These are phyloP conservation scores for Petrolisthes manimaculis DNA, from an alignment of 2,888 invertebrate species.

Conservation along the genomic window DNA sequence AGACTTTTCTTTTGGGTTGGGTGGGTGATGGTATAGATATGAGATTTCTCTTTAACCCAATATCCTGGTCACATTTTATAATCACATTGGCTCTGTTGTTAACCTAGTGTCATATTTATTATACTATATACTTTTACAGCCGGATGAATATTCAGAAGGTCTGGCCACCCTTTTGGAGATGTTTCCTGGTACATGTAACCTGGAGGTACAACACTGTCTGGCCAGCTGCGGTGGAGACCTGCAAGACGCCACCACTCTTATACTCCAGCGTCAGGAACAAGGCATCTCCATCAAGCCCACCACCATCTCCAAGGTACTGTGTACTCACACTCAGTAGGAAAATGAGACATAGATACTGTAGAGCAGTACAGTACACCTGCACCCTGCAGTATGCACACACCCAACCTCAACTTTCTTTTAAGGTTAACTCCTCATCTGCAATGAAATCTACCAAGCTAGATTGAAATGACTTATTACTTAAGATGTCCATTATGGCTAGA, in stretches of 20 bases:
- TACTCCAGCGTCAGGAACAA: slow-evolving; percentile 62
- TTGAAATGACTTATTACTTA: no score
- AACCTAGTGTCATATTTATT: not conserved
- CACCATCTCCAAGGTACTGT: slow-evolving; percentile 33
- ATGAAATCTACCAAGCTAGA: no score
- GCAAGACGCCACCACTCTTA: slow-evolving; percentile 58
- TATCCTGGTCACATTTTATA: not conserved
- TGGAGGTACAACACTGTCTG: slow-evolving; percentile 64
- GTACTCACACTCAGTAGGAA: no score
- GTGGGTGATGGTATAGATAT: no score
- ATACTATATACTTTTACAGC: slow-evolving; percentile 25
- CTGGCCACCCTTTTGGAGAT: slow-evolving; percentile 61
- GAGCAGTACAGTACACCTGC: no score
- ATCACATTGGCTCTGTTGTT: no score
- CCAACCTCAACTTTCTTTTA: no score
- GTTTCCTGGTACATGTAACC: slow-evolving; percentile 60
- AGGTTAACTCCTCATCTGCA: no score
- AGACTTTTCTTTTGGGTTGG: not conserved
- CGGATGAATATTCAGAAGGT: slow-evolving; percentile 56
- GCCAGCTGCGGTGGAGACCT: slow-evolving; percentile 60
- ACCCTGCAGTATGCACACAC: no score
- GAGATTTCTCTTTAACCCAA: no score
- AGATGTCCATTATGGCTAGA: no score
- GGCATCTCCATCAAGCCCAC: slow-evolving; percentile 55
- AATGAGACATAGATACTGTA: no score